Percentiles rank a stretch among this genome's conserved stretches.
Evolutionary conservation across 2,888 invertebrate genomes (phyloP).

Genomic region (Rutpela maculata): DNA sequence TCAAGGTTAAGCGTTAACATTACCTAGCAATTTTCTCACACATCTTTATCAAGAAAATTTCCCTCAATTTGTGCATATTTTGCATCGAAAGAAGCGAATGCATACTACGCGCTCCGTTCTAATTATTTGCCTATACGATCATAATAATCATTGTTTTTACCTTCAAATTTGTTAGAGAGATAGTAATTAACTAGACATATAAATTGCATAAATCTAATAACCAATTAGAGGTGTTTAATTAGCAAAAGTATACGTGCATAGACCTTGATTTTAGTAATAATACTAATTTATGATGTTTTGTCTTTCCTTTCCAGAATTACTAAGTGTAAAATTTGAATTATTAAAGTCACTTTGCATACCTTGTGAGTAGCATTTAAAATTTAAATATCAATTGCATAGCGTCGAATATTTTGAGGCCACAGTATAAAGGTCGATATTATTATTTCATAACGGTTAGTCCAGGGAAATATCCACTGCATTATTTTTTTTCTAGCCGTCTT

Average conservation of each 20-base stretch:
- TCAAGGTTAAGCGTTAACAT: too few species aligned
- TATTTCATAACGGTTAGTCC: conserved; percentile 31
- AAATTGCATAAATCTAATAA: conserved; percentile 53
- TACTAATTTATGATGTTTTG: conserved; percentile 50
- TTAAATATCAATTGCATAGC: conserved; percentile 49
- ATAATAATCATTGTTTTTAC: conserved; percentile 29
- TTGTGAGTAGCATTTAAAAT: conserved; percentile 46
- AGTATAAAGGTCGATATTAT: conserved; percentile 43
- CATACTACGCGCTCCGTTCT: background rate
- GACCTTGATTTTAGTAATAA: conserved; percentile 55
- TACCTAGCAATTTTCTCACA: too few species aligned
- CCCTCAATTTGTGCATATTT: too few species aligned
- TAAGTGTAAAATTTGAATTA: conserved; percentile 51
- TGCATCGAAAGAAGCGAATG: too few species aligned
- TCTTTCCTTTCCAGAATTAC: conserved; percentile 50
- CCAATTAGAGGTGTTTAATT: conserved; percentile 54
- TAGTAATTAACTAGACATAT: conserved; percentile 51
- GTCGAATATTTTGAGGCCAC: conserved; percentile 49
- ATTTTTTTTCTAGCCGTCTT: background rate
- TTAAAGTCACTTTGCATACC: conserved; percentile 43
- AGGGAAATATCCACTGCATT: background rate
- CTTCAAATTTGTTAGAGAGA: conserved; percentile 37
- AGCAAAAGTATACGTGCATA: conserved; percentile 40
- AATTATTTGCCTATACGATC: conserved; percentile 13
- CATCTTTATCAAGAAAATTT: too few species aligned